Conservation (phyloP, 2,888 invertebrate species). For the Euphydryas editha region DNA sequence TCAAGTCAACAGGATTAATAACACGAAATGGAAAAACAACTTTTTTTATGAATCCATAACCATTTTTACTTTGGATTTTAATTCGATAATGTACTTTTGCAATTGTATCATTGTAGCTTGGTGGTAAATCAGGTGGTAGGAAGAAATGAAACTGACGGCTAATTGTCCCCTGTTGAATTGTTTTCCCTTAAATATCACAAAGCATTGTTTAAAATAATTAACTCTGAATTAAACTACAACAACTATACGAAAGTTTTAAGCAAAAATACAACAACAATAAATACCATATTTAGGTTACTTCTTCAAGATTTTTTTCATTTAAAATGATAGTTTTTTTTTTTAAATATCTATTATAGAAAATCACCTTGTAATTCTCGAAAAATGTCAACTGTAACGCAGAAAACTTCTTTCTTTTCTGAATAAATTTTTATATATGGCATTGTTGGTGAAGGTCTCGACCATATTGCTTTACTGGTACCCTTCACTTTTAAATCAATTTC, state of each 20-base stretch:
- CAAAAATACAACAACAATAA: too few relatives aligned
- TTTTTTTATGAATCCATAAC: constrained; percentile 53
- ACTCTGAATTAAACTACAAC: too few relatives aligned
- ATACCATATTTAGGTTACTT: too few relatives aligned
- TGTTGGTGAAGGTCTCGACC: constrained; percentile 67
- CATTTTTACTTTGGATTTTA: constrained; percentile 61
- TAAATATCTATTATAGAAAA: background rate
- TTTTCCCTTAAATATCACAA: constrained; percentile 49
- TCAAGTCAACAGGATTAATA: constrained; percentile 62
- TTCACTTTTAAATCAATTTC: constrained; percentile 64
- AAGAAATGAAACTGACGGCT: constrained; percentile 68
- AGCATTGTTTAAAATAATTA: background rate
- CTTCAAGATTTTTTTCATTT: too few relatives aligned
- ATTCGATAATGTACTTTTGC: constrained; percentile 64
- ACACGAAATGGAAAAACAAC: constrained; percentile 56
- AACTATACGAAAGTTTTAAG: too few relatives aligned
- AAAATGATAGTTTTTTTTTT: too few relatives aligned
- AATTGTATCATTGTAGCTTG: constrained; percentile 65
- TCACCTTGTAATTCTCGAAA: constrained; percentile 55
- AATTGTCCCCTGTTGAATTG: constrained; percentile 58
- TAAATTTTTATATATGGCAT: constrained; percentile 71
- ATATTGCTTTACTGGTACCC: constrained; percentile 66
- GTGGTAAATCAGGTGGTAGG: constrained; percentile 66
- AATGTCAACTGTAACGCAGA: constrained; percentile 57
- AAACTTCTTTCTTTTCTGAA: constrained; percentile 62